Percentiles rank a stretch among this genome's conserved stretches.
These are phyloP conservation scores for Pseudobourletiella spinata DNA, from an alignment of 1,140 invertebrate species.

Conservation along the genomic window DNA sequence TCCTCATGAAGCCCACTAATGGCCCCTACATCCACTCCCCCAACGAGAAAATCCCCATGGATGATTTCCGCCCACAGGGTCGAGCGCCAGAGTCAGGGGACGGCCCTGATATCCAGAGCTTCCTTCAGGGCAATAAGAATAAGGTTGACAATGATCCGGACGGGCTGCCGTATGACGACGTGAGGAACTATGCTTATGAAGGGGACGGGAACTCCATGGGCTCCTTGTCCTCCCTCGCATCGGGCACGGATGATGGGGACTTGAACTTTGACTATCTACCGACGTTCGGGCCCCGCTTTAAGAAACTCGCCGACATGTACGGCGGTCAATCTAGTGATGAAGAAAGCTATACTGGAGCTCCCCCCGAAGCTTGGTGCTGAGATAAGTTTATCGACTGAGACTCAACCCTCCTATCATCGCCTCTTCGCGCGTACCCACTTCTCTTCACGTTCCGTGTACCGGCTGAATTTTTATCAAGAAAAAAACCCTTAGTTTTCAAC, in stretches of 20 bases:
- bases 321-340: conserved; percentile 79
- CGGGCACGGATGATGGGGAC: conserved; percentile 86
- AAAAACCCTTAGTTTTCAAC: neutral
- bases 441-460: neutral
- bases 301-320: conserved; percentile 95
- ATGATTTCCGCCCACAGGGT: conserved; percentile 35
- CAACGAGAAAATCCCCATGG: conserved; percentile 40
- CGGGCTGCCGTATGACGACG: conserved; percentile 85
- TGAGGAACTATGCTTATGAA: conserved; percentile 92
- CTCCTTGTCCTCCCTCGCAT: conserved; percentile 84
- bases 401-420: neutral
- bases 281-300: conserved; percentile 90
- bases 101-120: conserved; percentile 78
- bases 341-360: conserved; percentile 51
- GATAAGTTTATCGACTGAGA: neutral
- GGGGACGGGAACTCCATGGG: conserved; percentile 88
- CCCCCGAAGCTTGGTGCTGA: conserved; percentile 65
- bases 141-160: conserved; percentile 81
- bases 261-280: conserved; percentile 95
- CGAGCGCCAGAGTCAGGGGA: conserved; percentile 41
- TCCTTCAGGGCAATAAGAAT: conserved; percentile 79
- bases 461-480: neutral
- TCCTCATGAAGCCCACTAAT: conserved; percentile 61
- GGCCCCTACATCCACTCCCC: conserved; percentile 44
- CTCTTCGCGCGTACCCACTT: neutral